Evolutionary conservation across 2,113 vertebrate genomes (phyloP).

Genomic region (Seriola rivoliana): DNA sequence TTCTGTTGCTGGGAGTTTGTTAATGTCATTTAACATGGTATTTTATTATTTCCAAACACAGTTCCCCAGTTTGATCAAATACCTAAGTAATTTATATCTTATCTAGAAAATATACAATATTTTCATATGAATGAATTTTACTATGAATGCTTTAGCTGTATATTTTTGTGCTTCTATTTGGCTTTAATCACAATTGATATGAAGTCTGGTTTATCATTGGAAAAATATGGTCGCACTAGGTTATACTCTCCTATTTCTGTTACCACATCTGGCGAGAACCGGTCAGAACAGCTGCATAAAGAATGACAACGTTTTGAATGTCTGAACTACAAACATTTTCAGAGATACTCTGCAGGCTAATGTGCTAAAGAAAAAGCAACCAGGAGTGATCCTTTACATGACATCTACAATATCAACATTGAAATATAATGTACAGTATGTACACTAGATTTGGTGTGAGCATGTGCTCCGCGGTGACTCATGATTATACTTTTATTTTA

Average conservation of each 20-base stretch:
- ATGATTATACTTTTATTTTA: background rate
- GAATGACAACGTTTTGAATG: background rate
- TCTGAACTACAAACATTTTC: background rate
- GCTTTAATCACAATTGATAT: too few species aligned
- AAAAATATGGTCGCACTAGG: too few species aligned
- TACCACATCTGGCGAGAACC: background rate
- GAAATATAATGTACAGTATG: background rate
- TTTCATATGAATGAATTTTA: background rate
- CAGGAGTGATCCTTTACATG: background rate
- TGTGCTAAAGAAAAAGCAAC: background rate
- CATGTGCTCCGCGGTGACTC: background rate
- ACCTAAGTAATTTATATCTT: background rate
- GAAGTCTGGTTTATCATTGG: too few species aligned
- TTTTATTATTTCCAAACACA: background rate
- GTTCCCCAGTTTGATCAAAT: background rate
- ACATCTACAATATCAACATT: background rate
- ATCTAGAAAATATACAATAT: background rate
- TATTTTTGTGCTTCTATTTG: too few species aligned
- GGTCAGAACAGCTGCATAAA: background rate
- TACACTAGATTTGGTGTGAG: background rate
- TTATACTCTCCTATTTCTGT: too few species aligned
- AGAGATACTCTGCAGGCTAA: background rate
- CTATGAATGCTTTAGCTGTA: background rate
- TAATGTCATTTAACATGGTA: background rate
- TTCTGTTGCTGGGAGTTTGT: background rate